Conservation (phyloP, 2,113 vertebrate genomes). For the Sphaerodactylus townsendi region DNA sequence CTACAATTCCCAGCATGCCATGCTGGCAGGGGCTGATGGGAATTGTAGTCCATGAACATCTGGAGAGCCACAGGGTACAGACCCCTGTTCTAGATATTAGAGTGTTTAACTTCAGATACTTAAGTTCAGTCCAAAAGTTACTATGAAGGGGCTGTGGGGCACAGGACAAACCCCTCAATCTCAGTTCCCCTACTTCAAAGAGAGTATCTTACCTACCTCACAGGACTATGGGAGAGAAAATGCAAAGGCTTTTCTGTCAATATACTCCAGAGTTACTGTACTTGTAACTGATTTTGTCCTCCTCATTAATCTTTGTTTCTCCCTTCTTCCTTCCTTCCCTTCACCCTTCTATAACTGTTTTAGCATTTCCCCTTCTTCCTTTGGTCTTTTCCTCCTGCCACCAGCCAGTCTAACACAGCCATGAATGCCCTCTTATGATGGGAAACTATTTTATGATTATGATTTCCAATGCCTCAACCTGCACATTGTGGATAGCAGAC, state of each 20-base stretch:
- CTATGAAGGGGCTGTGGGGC: not conserved
- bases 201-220: not conserved
- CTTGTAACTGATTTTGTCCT: not conserved
- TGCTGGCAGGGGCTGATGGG: too few species aligned
- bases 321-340: not conserved
- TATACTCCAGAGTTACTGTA: not conserved
- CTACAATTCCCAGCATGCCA: too few species aligned
- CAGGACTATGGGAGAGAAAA: not conserved
- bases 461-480: not conserved
- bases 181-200: too few species aligned
- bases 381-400: too few species aligned
- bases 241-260: not conserved
- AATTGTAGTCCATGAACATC: too few species aligned
- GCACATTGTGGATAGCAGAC: not conserved
- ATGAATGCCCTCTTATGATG: not conserved
- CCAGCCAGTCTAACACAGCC: not conserved
- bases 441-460: too few species aligned
- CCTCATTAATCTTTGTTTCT: too few species aligned
- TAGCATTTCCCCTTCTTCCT: not conserved
- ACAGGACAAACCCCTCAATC: not conserved
- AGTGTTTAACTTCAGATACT: not conserved
- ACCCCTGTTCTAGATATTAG: too few species aligned
- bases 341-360: not conserved
- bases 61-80: too few species aligned
- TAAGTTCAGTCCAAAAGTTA: not conserved